phyloP scores from a whole-genome alignment of 1,140 invertebrate species.

The Drosophila lacertosa region DNA sequence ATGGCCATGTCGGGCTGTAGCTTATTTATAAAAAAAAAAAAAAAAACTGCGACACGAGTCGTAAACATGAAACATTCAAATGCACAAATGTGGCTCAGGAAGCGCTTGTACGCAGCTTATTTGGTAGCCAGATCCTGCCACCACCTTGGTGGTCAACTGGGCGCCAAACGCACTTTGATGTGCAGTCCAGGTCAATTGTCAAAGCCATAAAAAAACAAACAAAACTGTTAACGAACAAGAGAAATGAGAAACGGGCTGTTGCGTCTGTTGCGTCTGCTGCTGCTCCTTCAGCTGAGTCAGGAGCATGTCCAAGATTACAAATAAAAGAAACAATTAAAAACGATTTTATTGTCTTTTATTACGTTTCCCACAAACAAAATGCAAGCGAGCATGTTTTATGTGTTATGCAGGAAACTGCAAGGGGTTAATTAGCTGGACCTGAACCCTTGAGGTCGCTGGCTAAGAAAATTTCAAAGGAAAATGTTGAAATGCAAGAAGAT shows the following conservation, averaged over 20 bases:
- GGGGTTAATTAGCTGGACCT: constrained; percentile 62
- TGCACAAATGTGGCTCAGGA: constrained; percentile 58
- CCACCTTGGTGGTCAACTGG: constrained; percentile 47
- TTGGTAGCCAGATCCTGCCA: constrained; percentile 51
- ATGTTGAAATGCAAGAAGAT: constrained; percentile 40
- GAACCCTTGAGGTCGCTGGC: constrained; percentile 30
- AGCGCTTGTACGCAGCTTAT: constrained; percentile 42
- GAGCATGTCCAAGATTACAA: constrained; percentile 20
- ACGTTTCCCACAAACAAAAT: constrained; percentile 66
- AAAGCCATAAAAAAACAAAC: constrained; percentile 78
- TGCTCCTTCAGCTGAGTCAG: constrained; percentile 45
- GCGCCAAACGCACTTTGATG: constrained; percentile 15
- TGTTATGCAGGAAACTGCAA: constrained; percentile 57
- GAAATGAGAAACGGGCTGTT: constrained; percentile 22
- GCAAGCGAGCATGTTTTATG: constrained; percentile 60
- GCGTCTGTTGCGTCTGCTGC: constrained; percentile 34
- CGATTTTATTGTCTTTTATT: constrained; percentile 42
- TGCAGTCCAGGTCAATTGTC: constrained; percentile 63
- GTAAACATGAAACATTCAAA: constrained; percentile 73
- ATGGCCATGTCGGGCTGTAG: constrained; percentile 78
- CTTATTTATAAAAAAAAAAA: constrained; percentile 47
- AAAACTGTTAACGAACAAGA: constrained; percentile 37
- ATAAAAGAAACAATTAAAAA: constrained; percentile 66
- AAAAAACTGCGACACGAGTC: constrained; percentile 64
- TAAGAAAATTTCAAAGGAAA: constrained; percentile 56